A percentile compares a stretch with the other conserved stretches of the same genome.
phyloP scores from a whole-genome alignment of 1,140 invertebrate species.

The Drosophila malerkotliana region DNA sequence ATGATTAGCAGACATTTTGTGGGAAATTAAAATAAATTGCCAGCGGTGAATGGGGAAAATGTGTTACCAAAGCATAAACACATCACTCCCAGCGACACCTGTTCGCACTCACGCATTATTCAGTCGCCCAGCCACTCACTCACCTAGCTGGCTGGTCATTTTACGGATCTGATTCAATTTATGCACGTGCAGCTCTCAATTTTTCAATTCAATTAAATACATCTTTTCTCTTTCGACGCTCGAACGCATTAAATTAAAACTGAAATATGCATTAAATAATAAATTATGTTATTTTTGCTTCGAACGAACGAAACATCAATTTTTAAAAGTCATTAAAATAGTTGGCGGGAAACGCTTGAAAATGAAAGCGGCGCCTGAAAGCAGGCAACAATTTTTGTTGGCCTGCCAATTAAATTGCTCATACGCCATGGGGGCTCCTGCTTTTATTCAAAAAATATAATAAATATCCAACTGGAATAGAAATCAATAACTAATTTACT shows the following conservation, averaged over 20 bases:
- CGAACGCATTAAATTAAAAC: conserved; percentile 50
- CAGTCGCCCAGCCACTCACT: neutral
- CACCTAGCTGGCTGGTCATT: neutral
- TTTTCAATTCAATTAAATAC: conserved; percentile 60
- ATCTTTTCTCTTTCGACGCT: neutral
- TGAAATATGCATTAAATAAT: conserved; percentile 42
- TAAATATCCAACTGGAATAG: neutral
- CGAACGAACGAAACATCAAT: conserved; percentile 36
- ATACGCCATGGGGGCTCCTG: conserved; percentile 29
- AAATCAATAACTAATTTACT: conserved; percentile 4
- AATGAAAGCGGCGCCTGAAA: conserved; percentile 43
- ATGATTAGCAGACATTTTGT: conserved; percentile 61
- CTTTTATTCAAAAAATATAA: conserved; percentile 18
- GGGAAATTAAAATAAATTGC: conserved; percentile 60
- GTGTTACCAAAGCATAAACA: conserved; percentile 17
- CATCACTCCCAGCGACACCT: conserved; percentile 24
- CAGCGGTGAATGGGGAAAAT: conserved; percentile 20
- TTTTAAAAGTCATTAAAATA: conserved; percentile 52
- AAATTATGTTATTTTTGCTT: conserved; percentile 17
- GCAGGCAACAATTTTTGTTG: conserved; percentile 30
- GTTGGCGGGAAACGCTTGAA: conserved; percentile 14
- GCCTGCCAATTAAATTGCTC: conserved; percentile 27
- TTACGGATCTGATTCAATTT: conserved; percentile 32
- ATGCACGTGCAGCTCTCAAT: conserved; percentile 34
- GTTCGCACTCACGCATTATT: conserved; percentile 1